A percentile compares a stretch with the other conserved stretches of the same genome.
These are phyloP conservation scores for Helleia helle DNA, from an alignment of 2,888 invertebrate species.

Conservation along the genomic window DNA sequence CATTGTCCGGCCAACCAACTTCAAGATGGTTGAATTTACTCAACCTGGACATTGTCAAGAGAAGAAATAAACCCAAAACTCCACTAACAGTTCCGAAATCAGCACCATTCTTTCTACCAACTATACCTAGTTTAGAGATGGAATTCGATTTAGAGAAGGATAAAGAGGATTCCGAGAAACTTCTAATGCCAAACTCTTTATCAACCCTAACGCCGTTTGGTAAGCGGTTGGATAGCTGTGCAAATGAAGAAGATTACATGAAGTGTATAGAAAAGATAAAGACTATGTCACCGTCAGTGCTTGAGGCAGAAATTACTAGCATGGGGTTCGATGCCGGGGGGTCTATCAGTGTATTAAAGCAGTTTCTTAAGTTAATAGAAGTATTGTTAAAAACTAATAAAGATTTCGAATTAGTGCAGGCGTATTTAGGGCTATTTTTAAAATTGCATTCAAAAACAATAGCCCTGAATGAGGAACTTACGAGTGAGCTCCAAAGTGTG, in stretches of 20 bases:
- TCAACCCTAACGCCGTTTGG: constrained; percentile 81
- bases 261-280: constrained; percentile 77
- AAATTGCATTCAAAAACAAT: constrained; percentile 82
- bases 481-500: constrained; percentile 69
- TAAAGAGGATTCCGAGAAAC: constrained; percentile 51
- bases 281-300: constrained; percentile 83
- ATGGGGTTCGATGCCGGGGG: constrained; percentile 84
- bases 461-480: constrained; percentile 68
- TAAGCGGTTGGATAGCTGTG: constrained; percentile 72
- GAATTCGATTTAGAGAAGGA: constrained; percentile 82
- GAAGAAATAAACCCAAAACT: constrained; percentile 91
- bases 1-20: constrained; percentile 87
- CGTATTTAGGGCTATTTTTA: constrained; percentile 90
- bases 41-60: constrained; percentile 88
- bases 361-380: constrained; percentile 84
- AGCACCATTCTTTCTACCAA: constrained; percentile 97
- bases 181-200: constrained; percentile 73
- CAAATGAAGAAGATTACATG: constrained; percentile 63
- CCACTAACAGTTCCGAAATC: constrained; percentile 87
- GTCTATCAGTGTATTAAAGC: constrained; percentile 79
- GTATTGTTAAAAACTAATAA: constrained; percentile 81
- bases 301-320: constrained; percentile 90
- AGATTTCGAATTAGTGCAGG: constrained; percentile 92
- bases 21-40: constrained; percentile 95
- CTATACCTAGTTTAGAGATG: constrained; percentile 85